phyloP scores from a whole-genome alignment of 2,797 vertebrate genomes.

The Cirrhinus molitorella region DNA sequence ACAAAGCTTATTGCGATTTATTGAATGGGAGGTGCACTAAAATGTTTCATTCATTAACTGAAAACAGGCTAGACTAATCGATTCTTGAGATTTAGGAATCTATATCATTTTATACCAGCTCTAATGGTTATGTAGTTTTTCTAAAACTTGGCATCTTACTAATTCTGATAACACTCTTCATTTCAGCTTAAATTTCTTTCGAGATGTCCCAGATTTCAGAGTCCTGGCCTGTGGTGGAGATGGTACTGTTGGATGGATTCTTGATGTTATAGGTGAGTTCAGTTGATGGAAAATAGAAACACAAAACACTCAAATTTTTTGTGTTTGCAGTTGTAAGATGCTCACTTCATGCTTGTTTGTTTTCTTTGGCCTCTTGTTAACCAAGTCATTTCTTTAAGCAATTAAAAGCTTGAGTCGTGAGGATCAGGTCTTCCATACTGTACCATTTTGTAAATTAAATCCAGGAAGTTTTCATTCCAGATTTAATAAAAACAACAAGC shows the following conservation, averaged over 20 bases:
- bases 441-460: constrained; percentile 3
- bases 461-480: background rate
- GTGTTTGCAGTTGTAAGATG: background rate
- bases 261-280: constrained; percentile 87
- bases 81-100: too few relatives aligned
- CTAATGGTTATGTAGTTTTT: too few relatives aligned
- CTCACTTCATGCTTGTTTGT: background rate
- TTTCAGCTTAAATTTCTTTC: constrained; percentile 88
- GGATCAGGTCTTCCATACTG: background rate
- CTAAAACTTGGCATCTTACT: background rate
- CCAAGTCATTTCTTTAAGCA: background rate
- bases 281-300: background rate
- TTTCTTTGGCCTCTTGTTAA: background rate
- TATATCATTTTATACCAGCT: too few relatives aligned
- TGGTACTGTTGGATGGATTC: constrained; percentile 91
- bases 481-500: constrained; percentile 1
- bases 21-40: too few relatives aligned
- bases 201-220: constrained; percentile 88
- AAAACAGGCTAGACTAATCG: too few relatives aligned
- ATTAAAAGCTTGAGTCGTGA: constrained; percentile 3
- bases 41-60: too few relatives aligned
- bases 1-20: too few relatives aligned
- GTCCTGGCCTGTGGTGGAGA: constrained; percentile 92
- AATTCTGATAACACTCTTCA: background rate
- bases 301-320: background rate